Base-by-base conservation (phyloP, 2,797 vertebrate genomes). In the Emydoidea blandingii region DNA sequence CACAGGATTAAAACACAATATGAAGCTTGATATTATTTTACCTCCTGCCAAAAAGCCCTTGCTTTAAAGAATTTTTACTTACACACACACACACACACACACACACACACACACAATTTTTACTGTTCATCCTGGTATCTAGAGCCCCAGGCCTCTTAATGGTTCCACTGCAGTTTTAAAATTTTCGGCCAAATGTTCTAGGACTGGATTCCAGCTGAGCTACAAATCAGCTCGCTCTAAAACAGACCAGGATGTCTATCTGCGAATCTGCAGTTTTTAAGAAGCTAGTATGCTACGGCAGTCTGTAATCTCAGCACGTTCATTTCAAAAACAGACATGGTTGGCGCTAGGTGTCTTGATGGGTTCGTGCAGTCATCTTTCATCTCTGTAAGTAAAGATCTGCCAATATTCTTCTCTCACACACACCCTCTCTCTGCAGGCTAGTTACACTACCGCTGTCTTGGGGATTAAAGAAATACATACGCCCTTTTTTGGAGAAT, bases 41-140 rank as follows among this genome's bases (percentile, higher is more conserved):
- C 0, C 0, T 14, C 44, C 19, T 0, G 1, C 0, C 0, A 3
- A 12, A 25, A 1, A 11, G 59, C 47, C 84, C 52, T 21, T 41
- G 25, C n/a, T 84, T 59, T n/a, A 23, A 82, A 80, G 59, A 16
- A 15, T 62, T 34, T 62, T 31, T 31, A 59, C 9, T 9, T 4
- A 19, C 52, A 49, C 47, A 49, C 47, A 50, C 49, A 50, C 49
- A 50, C 49, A 50, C 49, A 2, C 12, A 14, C 53, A 9, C 47
- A 49, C 49, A 49, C 49, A 49, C 49, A 50, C 49, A 4, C 49
- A 14, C 53, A 9, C 53, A 54, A 5, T 7, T 6, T 21, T 50
- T 5, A 76, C 31, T 5, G 0, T 29, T 34, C 65, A 41, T 5
- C 41, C 78, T 91, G 2, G 1, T 0, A 7, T 1, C 68, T 44